phyloP scores from a whole-genome alignment of 1,140 invertebrate genomes.

The Ips nitidus region DNA sequence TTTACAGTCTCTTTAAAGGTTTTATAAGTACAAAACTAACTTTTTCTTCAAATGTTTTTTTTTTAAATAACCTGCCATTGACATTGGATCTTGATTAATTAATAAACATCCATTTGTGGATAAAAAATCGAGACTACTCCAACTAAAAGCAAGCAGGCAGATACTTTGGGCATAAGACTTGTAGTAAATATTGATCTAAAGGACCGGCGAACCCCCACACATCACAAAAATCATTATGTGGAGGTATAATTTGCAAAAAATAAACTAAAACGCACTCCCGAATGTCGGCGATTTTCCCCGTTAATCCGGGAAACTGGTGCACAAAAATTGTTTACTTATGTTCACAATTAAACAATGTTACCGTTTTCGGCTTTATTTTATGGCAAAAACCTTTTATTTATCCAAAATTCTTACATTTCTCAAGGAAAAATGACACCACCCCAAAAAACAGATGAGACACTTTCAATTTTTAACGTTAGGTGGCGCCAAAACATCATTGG shows the following conservation, averaged over 20 bases:
- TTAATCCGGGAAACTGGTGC: neutral
- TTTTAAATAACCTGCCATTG: slow-evolving; percentile 23
- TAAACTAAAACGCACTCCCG: slow-evolving; percentile 36
- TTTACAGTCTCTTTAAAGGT: no score
- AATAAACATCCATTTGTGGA: neutral
- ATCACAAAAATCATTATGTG: slow-evolving; percentile 30
- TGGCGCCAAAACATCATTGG: slow-evolving; percentile 1
- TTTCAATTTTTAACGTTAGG: slow-evolving; percentile 19
- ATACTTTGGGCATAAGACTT: neutral
- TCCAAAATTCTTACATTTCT: slow-evolving; percentile 37
- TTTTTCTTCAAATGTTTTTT: neutral
- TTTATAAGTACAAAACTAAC: no score
- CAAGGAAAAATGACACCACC: slow-evolving; percentile 39
- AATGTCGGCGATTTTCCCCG: slow-evolving; percentile 19
- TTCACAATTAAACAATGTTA: slow-evolving; percentile 12
- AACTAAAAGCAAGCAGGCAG: neutral
- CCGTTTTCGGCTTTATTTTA: slow-evolving; percentile 10
- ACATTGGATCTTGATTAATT: neutral
- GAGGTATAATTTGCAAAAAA: slow-evolving; percentile 20
- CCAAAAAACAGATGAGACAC: slow-evolving; percentile 38
- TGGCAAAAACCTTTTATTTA: slow-evolving; percentile 25
- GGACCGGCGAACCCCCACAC: slow-evolving; percentile 12
- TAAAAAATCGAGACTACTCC: neutral
- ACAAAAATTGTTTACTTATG: neutral
- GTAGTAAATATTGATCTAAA: slow-evolving; percentile 14